These are phyloP conservation scores for Notamacropus eugenii DNA, from an alignment of 2,797 vertebrate genomes.

Conservation along the genomic window DNA sequence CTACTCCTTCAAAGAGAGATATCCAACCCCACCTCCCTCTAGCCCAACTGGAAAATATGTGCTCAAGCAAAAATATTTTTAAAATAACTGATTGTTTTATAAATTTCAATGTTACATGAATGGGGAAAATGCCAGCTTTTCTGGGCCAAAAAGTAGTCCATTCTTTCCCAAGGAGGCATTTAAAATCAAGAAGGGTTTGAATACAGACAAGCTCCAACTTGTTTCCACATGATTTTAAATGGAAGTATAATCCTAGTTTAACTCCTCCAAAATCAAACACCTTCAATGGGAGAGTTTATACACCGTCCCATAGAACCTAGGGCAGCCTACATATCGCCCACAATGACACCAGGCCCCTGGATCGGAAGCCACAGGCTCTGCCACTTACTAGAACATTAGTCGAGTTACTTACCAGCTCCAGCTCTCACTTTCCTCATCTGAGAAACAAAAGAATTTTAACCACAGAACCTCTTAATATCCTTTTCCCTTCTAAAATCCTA, in stretches of 20 bases:
- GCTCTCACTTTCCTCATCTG: not conserved
- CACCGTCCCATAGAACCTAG: not conserved
- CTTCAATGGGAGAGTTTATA: not conserved
- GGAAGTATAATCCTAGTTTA: not conserved
- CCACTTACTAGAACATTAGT: not conserved
- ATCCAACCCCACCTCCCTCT: not conserved
- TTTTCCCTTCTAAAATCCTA: not conserved
- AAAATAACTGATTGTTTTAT: not conserved
- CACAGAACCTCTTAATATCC: not conserved
- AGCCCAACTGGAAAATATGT: conserved; percentile 16
- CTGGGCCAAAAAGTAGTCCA: conserved; percentile 26
- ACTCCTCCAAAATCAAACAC: conserved; percentile 5
- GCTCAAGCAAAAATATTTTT: conserved; percentile 8
- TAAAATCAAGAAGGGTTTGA: conserved; percentile 13
- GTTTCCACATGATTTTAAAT: conserved; percentile 4
- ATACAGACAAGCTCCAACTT: not conserved
- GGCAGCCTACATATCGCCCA: not conserved
- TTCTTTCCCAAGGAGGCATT: conserved; percentile 21
- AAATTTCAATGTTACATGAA: conserved; percentile 21
- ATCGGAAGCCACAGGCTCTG: not conserved
- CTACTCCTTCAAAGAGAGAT: conserved; percentile 48
- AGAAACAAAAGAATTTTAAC: not conserved
- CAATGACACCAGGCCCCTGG: not conserved
- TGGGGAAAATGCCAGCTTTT: not conserved
- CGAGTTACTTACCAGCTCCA: not conserved